These are phyloP conservation scores for Eretmochelys imbricata DNA, from an alignment of 2,113 vertebrate species.

Conservation along the genomic window DNA sequence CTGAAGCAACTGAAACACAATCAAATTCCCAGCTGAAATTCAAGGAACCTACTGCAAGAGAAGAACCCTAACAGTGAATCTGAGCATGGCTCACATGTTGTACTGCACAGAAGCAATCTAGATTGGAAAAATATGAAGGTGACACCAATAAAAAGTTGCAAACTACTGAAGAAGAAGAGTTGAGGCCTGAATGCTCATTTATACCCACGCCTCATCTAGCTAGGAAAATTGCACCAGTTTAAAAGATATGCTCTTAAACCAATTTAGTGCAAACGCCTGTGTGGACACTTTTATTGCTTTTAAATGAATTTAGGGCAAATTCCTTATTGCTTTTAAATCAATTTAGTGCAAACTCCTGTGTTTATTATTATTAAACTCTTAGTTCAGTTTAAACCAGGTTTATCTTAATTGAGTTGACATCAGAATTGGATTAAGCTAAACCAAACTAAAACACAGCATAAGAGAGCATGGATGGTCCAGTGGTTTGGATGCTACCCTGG, in stretches of 20 bases:
- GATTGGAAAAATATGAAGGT: accelerated
- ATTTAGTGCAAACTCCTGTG: neutral
- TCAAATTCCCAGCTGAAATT: neutral
- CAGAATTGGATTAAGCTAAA: neutral
- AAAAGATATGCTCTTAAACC: neutral
- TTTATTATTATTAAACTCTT: accelerated
- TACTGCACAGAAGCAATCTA: accelerated
- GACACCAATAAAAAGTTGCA: too few species aligned
- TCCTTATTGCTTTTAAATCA: neutral
- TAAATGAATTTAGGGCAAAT: neutral
- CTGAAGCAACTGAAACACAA: neutral
- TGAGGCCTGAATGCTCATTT: neutral
- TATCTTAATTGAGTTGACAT: neutral
- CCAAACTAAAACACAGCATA: neutral
- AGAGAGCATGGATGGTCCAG: neutral
- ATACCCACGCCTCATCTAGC: neutral
- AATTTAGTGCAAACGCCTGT: neutral
- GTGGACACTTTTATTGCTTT: accelerated
- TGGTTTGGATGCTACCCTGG: neutral
- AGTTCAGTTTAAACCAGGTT: neutral
- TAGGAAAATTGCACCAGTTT: neutral
- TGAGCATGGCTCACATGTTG: accelerated
- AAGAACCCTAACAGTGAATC: neutral
- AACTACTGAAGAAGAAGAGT: neutral
- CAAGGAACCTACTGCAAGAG: neutral